Evolutionary conservation across 2,888 invertebrate species (phyloP), one percentile per base, ranked within the genome.

Genomic region (Masnerella sp.): DNA sequence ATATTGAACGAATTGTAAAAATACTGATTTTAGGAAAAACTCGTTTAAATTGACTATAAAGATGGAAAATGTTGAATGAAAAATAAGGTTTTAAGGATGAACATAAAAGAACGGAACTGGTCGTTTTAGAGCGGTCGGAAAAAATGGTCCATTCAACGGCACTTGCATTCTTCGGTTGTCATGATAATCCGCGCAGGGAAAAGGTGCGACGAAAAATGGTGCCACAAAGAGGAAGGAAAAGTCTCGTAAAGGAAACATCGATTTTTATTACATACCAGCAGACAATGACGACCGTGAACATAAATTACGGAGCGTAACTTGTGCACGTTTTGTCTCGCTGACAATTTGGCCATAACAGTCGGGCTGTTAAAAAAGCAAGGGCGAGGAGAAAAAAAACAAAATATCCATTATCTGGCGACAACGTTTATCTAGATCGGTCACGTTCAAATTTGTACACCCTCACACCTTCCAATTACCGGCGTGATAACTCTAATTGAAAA

Each of bases 121-220:
- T 3, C 7, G 5, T 4, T 8, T 30, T 30, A 2, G n/a, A 30
- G n/a, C 2, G 2, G 30, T 30, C 30, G n/a, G n/a, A 3, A 9
- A 61, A 64, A 64, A 45, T 17, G 14, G 34, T 5, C 54, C 38
- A 54, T 64, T 64, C 64, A 64, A 5, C 2, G 30, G 12, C 14
- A 17, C 62, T 2, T 43, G 52, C 43, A 49, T 62, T 62, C 52
- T 32, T 43, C 34, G 9, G 25, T 62, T 62, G 62, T 62, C 52
- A 62, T 51, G 51, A 62, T 62, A 52, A 62, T 62, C 62, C 36
- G 51, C 43, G 36, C n/a, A 12, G 20, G 5, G 34, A 54, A 52
- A 52, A 5, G 15, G 38, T 47, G 12, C 28, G 20, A 18, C 20
- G 25, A n/a, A 18, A 25, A 38, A 52, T 25, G 15, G 15, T n/a